Evolutionary conservation across 2,888 invertebrate species (phyloP).

Genomic region (Schrankia costaestrigalis): DNA sequence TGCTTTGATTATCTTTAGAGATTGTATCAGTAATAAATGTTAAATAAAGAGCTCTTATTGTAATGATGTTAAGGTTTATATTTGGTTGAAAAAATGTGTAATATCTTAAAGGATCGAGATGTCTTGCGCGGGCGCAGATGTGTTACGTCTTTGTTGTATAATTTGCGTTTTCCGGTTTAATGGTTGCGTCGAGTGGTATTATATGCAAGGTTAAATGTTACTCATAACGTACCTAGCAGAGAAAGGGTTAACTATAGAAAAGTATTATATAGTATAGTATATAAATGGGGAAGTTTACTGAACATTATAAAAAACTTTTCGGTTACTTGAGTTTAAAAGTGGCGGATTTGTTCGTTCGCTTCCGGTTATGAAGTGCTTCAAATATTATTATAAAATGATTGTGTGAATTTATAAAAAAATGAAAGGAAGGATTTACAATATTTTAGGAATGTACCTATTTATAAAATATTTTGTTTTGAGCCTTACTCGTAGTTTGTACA

Average conservation of each 20-base stretch:
- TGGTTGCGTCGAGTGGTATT: constrained; percentile 70
- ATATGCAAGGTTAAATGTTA: constrained; percentile 23
- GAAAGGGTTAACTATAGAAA: constrained; percentile 45
- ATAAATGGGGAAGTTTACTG: no score
- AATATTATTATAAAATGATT: no score
- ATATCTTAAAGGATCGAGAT: constrained; percentile 25
- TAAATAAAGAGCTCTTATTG: background rate
- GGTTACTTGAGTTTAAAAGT: constrained; percentile 2
- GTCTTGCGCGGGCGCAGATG: constrained; percentile 67
- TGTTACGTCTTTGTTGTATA: constrained; percentile 77
- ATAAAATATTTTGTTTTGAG: no score
- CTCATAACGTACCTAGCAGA: constrained; percentile 26
- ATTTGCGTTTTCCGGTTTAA: constrained; percentile 78
- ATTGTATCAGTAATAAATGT: background rate
- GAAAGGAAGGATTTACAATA: no score
- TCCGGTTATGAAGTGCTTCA: no score
- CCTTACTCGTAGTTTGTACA: no score
- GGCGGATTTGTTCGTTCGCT: no score
- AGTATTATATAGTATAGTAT: constrained; percentile 2
- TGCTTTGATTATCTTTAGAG: constrained; percentile 5
- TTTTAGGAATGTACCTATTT: no score
- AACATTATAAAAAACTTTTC: no score
- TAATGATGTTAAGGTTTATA: constrained; percentile 24
- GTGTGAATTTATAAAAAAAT: no score
- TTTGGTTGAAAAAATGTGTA: constrained; percentile 14